Conservation (phyloP, 2,113 vertebrate genomes). For the Plecotus auritus region DNA sequence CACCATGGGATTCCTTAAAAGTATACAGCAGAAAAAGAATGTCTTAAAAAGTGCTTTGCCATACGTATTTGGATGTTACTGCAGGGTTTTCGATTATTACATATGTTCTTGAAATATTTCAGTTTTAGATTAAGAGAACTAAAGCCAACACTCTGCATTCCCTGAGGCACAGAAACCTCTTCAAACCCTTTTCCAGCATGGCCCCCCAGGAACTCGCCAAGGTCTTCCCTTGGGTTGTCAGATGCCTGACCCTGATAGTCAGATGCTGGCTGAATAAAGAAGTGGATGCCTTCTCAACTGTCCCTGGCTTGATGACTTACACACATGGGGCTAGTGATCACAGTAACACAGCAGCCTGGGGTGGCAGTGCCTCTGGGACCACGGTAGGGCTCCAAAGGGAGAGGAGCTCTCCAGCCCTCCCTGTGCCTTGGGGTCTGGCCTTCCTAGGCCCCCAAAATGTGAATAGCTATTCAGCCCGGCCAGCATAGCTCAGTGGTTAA, state of each 20-base stretch:
- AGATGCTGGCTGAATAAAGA: not conserved
- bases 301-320: not conserved
- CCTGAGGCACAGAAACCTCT: not conserved
- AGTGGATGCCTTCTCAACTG: not conserved
- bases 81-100: not conserved
- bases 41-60: not conserved
- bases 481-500: too few relatives aligned
- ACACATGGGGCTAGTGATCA: too few relatives aligned
- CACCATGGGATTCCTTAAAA: not conserved
- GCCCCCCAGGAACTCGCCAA: not conserved
- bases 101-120: not conserved
- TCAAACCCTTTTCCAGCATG: not conserved
- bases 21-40: not conserved
- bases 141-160: not conserved
- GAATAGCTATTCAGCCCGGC: not conserved
- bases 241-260: not conserved
- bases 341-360: not conserved
- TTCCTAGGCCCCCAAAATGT: not conserved
- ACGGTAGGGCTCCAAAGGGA: not conserved
- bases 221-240: not conserved
- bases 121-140: not conserved
- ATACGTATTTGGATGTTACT: not conserved
- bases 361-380: not conserved
- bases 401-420: not conserved
- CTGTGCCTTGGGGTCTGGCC: not conserved